These are phyloP conservation scores for Heliconius eleuchia DNA, from an alignment of 1,140 invertebrate genomes.

Conservation along the genomic window DNA sequence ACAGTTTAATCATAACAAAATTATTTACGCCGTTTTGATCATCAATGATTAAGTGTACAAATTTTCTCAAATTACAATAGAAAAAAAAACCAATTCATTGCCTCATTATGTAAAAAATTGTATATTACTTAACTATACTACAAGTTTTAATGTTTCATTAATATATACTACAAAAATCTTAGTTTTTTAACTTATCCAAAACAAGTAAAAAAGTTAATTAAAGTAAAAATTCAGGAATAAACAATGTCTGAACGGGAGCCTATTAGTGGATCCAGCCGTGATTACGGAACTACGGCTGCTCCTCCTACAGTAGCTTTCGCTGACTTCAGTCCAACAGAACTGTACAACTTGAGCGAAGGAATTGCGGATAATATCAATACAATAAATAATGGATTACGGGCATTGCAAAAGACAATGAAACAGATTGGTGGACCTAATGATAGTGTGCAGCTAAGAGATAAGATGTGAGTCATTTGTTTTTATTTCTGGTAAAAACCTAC, in stretches of 20 bases:
- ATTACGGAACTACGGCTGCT: slow-evolving; percentile 78
- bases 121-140: not conserved
- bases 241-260: slow-evolving; percentile 72
- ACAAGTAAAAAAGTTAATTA: not conserved
- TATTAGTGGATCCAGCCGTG: slow-evolving; percentile 70
- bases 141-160: not conserved
- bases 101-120: not conserved
- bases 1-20: slow-evolving; percentile 37
- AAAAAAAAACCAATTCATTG: not conserved
- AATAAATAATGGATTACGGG: slow-evolving; percentile 86
- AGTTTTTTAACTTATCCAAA: not conserved
- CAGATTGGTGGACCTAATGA: slow-evolving; percentile 90
- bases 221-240: slow-evolving; percentile 36
- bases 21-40: slow-evolving; percentile 28
- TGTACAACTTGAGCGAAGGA: slow-evolving; percentile 88
- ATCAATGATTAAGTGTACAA: slow-evolving; percentile 3
- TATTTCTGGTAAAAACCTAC: not conserved
- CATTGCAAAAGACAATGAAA: slow-evolving; percentile 88
- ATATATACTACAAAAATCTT: not conserved
- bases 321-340: slow-evolving; percentile 87
- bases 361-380: slow-evolving; percentile 90
- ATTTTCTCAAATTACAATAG: not conserved
- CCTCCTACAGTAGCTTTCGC: slow-evolving; percentile 85
- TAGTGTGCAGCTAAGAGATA: slow-evolving; percentile 68
- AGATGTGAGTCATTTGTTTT: slow-evolving; percentile 58